These are phyloP conservation scores for Aurelia coerulea DNA, from an alignment of 30 jellyfish, hydroid and myxozoan species.

Conservation along the genomic window DNA sequence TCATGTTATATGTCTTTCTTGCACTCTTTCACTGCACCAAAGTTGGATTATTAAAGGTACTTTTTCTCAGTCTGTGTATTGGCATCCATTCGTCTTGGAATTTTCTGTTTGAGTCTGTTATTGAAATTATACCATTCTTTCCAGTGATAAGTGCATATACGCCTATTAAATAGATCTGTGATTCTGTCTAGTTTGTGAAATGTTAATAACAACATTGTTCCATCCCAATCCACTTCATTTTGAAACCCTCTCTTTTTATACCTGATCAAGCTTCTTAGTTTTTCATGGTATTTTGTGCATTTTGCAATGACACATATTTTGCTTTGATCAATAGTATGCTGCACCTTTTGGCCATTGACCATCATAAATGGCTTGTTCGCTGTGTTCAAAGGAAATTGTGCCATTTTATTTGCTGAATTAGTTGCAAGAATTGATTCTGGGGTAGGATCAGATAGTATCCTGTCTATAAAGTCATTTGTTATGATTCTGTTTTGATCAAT, in stretches of 20 bases:
- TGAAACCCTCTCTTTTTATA: background rate
- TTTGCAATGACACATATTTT: constrained; percentile 13
- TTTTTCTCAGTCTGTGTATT: background rate
- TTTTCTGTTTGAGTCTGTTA: background rate
- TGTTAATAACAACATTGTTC: constrained; percentile 20
- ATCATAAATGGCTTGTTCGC: background rate
- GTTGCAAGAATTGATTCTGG: background rate
- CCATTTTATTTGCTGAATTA: background rate
- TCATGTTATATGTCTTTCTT: too few species aligned
- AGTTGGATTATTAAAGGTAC: background rate
- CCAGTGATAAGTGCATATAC: constrained; percentile 5
- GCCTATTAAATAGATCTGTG: background rate
- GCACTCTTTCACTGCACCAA: too few species aligned
- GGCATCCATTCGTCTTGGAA: constrained; percentile 8
- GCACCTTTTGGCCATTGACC: background rate
- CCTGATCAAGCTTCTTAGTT: constrained; percentile 19
- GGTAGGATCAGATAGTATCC: background rate
- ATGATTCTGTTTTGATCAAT: background rate
- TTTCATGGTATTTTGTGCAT: background rate
- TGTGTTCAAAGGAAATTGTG: too few species aligned
- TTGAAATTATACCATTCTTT: constrained; percentile 24
- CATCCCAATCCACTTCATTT: constrained; percentile 18
- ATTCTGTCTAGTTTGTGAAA: background rate
- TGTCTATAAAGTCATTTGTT: background rate
- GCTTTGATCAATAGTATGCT: background rate